These are phyloP conservation scores for Cephus cinctus DNA, from an alignment of 1,140 invertebrate genomes.

Conservation along the genomic window DNA sequence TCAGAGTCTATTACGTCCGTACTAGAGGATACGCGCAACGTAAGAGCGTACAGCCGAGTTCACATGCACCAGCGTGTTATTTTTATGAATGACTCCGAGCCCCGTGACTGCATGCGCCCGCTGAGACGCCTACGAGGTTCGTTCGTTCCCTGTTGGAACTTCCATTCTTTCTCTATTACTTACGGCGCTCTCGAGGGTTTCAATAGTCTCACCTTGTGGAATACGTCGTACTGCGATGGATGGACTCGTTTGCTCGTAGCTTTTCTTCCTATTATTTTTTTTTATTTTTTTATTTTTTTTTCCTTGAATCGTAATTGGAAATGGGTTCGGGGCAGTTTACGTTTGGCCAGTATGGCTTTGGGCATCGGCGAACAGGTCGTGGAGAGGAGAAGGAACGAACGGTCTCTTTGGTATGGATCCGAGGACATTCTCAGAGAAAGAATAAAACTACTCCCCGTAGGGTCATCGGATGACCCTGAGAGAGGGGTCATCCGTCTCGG, in stretches of 20 bases:
- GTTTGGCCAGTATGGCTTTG: no score
- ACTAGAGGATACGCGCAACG: no score
- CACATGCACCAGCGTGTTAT: slow-evolving; percentile 34
- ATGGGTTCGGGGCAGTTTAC: no score
- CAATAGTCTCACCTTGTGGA: background rate
- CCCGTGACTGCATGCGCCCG: no score
- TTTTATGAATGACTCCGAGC: slow-evolving; percentile 50
- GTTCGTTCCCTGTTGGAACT: no score
- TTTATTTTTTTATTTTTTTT: background rate
- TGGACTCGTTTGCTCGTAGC: background rate
- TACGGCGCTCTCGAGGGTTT: background rate
- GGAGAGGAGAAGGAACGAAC: no score
- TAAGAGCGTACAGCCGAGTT: slow-evolving; percentile 1
- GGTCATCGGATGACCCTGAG: slow-evolving; percentile 46
- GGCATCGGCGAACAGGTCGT: no score
- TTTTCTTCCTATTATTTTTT: background rate
- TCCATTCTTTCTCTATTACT: slow-evolving; percentile 4
- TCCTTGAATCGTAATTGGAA: background rate
- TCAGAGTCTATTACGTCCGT: slow-evolving; percentile 17
- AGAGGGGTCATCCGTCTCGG: slow-evolving; percentile 46
- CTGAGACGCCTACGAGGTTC: no score
- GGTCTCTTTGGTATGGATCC: no score
- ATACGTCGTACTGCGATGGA: background rate
- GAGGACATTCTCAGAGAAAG: no score
- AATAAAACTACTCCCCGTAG: slow-evolving; percentile 28